Evolutionary conservation across 2,113 vertebrate species (phyloP).

Genomic region (Austrofundulus limnaeus): DNA sequence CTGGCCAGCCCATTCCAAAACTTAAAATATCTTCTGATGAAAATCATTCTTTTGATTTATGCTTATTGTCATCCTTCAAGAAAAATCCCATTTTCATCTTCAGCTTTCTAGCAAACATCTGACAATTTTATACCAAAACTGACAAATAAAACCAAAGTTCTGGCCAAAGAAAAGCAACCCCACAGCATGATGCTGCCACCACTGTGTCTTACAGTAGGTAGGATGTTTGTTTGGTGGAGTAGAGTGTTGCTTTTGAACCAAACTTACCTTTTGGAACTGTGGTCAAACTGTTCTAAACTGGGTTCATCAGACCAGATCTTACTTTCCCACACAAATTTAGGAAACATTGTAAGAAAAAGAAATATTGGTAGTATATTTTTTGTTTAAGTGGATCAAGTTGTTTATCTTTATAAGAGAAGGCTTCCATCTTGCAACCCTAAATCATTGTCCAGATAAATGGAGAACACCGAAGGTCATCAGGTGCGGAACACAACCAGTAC

Average conservation of each 20-base stretch:
- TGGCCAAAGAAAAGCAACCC: background rate
- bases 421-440: background rate
- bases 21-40: no score
- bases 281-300: background rate
- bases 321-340: background rate
- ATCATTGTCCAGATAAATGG: background rate
- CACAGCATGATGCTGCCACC: background rate
- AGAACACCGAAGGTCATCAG: background rate
- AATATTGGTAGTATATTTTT: no score
- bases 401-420: background rate
- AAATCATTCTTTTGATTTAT: no score
- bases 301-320: background rate
- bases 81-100: background rate
- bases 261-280: background rate
- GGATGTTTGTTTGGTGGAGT: background rate
- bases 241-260: background rate
- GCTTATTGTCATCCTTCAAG: no score
- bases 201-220: background rate
- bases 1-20: no score
- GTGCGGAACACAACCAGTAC: background rate
- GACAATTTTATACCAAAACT: background rate
- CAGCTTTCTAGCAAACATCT: background rate
- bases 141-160: background rate
- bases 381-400: background rate
- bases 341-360: no score